Conservation (phyloP, 2,113 vertebrate species). For the Periophthalmodon schlosseri region DNA sequence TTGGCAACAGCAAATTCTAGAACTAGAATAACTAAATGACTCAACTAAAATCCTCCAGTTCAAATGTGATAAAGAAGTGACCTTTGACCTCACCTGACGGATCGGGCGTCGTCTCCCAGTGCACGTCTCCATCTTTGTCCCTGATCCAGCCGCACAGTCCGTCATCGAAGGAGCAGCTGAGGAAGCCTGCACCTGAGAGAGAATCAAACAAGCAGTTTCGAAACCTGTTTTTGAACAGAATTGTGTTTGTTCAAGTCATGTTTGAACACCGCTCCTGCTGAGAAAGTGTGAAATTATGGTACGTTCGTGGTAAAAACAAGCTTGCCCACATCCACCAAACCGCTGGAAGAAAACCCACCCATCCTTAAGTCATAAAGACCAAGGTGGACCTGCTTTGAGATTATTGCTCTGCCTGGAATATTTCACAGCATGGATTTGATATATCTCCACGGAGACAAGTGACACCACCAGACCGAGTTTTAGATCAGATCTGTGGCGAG, state of each 20-base stretch:
- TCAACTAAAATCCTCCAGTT: not conserved
- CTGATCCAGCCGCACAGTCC: constrained; percentile 93
- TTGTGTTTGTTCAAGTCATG: not conserved
- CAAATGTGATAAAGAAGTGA: not conserved
- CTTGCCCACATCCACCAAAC: no score
- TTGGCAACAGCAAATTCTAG: not conserved
- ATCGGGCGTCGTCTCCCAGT: constrained; percentile 88
- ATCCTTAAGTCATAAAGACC: no score
- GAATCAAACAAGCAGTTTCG: constrained; percentile 33
- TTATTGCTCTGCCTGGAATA: no score
- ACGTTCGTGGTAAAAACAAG: no score
- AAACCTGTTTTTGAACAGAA: not conserved
- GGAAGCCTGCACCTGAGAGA: constrained; percentile 79
- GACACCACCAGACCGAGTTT: no score
- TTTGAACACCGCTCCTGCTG: not conserved
- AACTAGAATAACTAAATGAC: not conserved
- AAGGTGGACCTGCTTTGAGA: no score
- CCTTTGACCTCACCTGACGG: constrained; percentile 69
- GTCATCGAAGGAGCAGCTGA: constrained; percentile 91
- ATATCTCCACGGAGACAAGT: no score
- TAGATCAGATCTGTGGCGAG: no score
- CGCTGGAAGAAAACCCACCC: no score
- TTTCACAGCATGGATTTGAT: no score
- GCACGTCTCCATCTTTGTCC: constrained; percentile 84
- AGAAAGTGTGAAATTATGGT: not conserved